Evolutionary conservation across 1,140 invertebrate genomes (phyloP).

Genomic region (Microplitis mediator): DNA sequence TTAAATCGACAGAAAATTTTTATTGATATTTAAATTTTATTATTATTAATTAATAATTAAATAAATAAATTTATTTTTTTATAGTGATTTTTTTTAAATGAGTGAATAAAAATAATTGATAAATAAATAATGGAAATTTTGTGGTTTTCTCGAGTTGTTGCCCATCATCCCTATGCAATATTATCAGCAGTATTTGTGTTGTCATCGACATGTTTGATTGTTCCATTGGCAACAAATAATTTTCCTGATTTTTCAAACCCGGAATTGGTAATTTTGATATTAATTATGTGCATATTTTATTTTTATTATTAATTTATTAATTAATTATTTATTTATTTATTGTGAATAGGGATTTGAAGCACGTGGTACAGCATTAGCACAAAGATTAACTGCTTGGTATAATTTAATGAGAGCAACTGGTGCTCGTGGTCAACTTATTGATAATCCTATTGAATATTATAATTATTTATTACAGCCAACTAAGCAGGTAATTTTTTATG

Average conservation of each 20-base stretch:
- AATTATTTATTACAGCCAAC: constrained; percentile 45
- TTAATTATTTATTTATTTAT: constrained; percentile 28
- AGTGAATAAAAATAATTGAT: too few species aligned
- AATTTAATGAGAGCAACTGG: constrained; percentile 80
- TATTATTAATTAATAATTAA: too few species aligned
- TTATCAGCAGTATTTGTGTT: constrained; percentile 71
- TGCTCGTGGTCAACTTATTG: constrained; percentile 70
- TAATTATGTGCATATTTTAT: constrained; percentile 9
- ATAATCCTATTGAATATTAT: constrained; percentile 73
- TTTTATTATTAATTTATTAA: constrained; percentile 24
- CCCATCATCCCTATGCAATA: constrained; percentile 77
- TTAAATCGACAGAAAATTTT: too few species aligned
- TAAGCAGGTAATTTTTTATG: constrained; percentile 34
- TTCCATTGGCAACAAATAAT: constrained; percentile 72
- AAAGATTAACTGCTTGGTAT: constrained; percentile 80
- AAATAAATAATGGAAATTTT: constrained; percentile 44
- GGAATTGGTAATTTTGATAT: constrained; percentile 64
- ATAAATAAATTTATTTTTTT: too few species aligned
- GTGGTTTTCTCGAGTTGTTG: constrained; percentile 70
- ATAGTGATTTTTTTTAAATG: too few species aligned
- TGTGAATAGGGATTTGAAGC: constrained; percentile 80
- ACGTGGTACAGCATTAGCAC: constrained; percentile 79
- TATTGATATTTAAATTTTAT: too few species aligned
- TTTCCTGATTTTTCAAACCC: constrained; percentile 81
- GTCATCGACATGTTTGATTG: constrained; percentile 72